Conservation (phyloP, 2,113 vertebrate genomes). For the Orycteropus afer region DNA sequence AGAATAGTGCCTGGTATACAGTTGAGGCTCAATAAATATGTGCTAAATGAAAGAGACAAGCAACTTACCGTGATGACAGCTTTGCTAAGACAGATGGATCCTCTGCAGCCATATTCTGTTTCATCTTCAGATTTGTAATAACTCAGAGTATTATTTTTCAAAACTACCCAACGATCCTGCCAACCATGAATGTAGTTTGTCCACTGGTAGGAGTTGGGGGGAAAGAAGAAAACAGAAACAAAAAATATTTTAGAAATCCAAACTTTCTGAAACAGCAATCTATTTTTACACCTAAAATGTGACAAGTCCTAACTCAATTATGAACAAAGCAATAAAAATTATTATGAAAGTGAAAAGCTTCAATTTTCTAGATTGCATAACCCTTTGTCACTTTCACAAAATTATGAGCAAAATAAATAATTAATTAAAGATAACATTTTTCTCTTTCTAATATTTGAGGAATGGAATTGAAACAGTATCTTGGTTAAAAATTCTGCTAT, state of each 20-base stretch:
- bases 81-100: slow-evolving; percentile 97
- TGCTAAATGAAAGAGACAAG: slow-evolving; percentile 1
- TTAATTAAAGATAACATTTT: slow-evolving; percentile 24
- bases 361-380: slow-evolving; percentile 15
- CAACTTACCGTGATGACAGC: slow-evolving; percentile 96
- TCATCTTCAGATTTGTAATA: slow-evolving; percentile 99
- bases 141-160: slow-evolving; percentile 96
- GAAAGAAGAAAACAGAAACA: slow-evolving; percentile 68
- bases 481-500: slow-evolving; percentile 35
- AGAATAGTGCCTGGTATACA: neutral
- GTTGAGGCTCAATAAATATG: neutral
- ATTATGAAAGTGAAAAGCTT: neutral
- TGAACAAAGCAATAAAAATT: slow-evolving; percentile 23
- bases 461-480: slow-evolving; percentile 16
- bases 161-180: slow-evolving; percentile 98
- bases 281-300: slow-evolving; percentile 55
- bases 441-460: slow-evolving; percentile 16
- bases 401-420: neutral
- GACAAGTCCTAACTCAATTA: slow-evolving; percentile 28
- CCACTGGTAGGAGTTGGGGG: slow-evolving; percentile 88
- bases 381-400: slow-evolving; percentile 20
- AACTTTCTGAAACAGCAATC: slow-evolving; percentile 27
- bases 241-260: slow-evolving; percentile 63
- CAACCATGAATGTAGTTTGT: slow-evolving; percentile 99
- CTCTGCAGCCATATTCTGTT: slow-evolving; percentile 96